Percentiles rank a stretch among this genome's conserved stretches.
These are phyloP conservation scores for Cataglyphis rosenhaueri DNA, from an alignment of 2,888 invertebrate species.

Conservation along the genomic window DNA sequence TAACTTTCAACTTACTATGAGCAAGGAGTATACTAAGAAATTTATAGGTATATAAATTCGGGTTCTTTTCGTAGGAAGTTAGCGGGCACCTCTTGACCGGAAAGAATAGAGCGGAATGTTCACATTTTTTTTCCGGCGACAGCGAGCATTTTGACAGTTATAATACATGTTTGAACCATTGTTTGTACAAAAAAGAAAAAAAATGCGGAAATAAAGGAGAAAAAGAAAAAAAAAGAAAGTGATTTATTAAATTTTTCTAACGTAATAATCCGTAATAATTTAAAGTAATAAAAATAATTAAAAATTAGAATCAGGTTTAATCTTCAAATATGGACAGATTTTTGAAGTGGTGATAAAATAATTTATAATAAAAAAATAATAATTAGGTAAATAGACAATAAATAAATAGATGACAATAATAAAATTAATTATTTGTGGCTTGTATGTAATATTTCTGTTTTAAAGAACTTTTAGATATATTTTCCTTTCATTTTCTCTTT, in stretches of 20 bases:
- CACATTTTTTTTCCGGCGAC: conserved; percentile 55
- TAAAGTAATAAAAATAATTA: not conserved
- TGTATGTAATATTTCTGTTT: not conserved
- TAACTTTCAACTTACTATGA: conserved; percentile 33
- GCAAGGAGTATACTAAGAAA: conserved; percentile 35
- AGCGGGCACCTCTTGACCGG: conserved; percentile 67
- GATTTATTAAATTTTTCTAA: conserved; percentile 6
- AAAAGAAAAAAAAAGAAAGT: not conserved
- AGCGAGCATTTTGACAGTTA: conserved; percentile 72
- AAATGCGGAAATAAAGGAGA: conserved; percentile 34
- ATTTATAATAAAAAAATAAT: not conserved
- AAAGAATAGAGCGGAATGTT: conserved; percentile 54
- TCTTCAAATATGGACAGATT: not conserved
- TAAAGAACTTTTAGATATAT: not conserved
- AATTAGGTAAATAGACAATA: not conserved
- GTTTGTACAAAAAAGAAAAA: conserved; percentile 49
- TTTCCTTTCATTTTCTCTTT: not conserved
- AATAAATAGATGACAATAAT: not conserved
- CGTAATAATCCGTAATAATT: not conserved
- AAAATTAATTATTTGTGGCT: conserved; percentile 9
- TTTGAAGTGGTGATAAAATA: not conserved
- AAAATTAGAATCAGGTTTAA: not conserved
- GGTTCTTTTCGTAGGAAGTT: conserved; percentile 52
- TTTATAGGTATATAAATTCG: conserved; percentile 64
- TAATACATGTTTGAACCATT: conserved; percentile 78